These are phyloP conservation scores for Columba livia DNA, from an alignment of 2,113 vertebrate species.

Conservation along the genomic window DNA sequence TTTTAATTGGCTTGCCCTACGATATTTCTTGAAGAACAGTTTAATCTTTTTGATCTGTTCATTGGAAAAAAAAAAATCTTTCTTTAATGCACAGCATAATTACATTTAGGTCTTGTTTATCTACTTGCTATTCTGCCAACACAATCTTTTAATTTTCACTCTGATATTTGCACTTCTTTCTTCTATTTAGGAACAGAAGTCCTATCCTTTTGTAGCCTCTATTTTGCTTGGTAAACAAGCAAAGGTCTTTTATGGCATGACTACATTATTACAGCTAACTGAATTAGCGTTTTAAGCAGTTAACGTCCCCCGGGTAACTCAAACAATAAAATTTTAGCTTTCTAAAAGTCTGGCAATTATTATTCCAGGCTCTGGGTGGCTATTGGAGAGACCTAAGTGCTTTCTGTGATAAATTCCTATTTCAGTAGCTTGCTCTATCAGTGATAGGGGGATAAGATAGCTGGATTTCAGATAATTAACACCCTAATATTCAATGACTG, in stretches of 20 bases:
- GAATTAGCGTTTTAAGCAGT: background rate
- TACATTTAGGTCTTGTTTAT: background rate
- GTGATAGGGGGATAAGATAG: background rate
- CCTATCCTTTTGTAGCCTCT: background rate
- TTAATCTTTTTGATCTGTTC: background rate
- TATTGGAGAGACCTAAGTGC: background rate
- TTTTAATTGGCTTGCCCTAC: background rate
- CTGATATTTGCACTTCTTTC: fast-evolving
- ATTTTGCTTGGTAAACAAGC: background rate
- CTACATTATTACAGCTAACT: background rate
- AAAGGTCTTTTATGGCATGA: background rate
- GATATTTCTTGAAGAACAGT: background rate
- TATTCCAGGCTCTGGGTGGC: background rate
- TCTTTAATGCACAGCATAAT: background rate
- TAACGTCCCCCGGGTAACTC: background rate
- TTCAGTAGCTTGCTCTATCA: background rate
- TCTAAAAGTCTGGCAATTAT: background rate
- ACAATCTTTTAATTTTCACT: background rate
- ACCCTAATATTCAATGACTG: background rate
- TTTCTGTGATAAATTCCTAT: background rate
- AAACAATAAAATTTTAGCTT: background rate
- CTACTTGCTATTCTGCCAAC: background rate
- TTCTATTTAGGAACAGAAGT: background rate
- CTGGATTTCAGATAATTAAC: background rate
- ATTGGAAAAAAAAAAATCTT: background rate